Conservation (phyloP, 2,888 invertebrate genomes). For the Ceramica pisi region DNA sequence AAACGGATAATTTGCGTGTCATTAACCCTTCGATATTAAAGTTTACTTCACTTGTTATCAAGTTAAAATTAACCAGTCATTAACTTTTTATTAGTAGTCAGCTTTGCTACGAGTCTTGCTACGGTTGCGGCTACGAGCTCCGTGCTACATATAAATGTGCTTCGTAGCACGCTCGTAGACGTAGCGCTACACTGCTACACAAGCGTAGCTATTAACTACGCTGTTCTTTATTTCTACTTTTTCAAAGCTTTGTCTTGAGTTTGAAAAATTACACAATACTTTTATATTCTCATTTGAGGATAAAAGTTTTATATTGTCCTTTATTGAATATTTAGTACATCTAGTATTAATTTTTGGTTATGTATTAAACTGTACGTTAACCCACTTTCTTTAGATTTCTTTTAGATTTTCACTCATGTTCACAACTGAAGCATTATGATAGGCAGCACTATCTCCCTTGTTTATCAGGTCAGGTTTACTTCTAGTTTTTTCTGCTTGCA, state of each 20-base stretch:
- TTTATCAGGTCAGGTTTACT: not conserved
- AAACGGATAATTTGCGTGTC: conserved; percentile 59
- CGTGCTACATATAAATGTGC: conserved; percentile 26
- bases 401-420: not conserved
- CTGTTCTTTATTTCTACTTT: conserved; percentile 12
- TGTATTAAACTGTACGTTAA: conserved; percentile 7
- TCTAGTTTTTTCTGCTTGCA: not conserved
- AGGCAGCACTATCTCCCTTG: not conserved
- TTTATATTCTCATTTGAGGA: not conserved
- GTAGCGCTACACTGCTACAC: conserved; percentile 43
- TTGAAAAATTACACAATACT: conserved; percentile 7
- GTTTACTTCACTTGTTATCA: conserved; percentile 7
- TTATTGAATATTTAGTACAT: not conserved
- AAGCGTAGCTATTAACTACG: conserved; percentile 41
- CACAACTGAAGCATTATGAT: conserved; percentile 8
- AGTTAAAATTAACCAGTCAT: conserved; percentile 14
- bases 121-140: conserved; percentile 55
- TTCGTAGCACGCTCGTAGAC: conserved; percentile 55
- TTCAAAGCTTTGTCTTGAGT: conserved; percentile 18
- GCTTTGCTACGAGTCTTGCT: conserved; percentile 41
- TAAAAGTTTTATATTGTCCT: not conserved
- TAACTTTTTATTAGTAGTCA: conserved; percentile 10
- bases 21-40: conserved; percentile 46
- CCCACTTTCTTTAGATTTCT: not conserved
- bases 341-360: conserved; percentile 17